Evolutionary conservation across 1,140 invertebrate genomes (phyloP).

Genomic region (Idris sp.): DNA sequence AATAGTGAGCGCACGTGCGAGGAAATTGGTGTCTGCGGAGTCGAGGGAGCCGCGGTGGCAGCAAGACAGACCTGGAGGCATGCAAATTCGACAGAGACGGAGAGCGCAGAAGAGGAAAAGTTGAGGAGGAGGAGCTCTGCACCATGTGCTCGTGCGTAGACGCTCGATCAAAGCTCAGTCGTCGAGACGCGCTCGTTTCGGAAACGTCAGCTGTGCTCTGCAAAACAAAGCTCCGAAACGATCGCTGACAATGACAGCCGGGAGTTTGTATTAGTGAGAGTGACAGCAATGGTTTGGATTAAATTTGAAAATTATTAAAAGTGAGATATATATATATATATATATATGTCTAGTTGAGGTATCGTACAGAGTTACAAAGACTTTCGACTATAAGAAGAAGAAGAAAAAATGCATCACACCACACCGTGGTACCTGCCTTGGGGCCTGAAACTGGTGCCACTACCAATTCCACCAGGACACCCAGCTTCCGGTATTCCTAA

Average conservation of each 20-base stretch:
- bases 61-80: too few relatives aligned
- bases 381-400: too few relatives aligned
- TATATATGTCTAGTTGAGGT: too few relatives aligned
- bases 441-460: conserved; percentile 76
- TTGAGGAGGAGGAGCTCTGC: conserved; percentile 48
- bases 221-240: conserved; percentile 13
- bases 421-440: conserved; percentile 77
- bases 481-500: conserved; percentile 76
- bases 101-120: conserved; percentile 15
- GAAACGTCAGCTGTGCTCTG: conserved; percentile 52
- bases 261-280: conserved; percentile 21
- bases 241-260: conserved; percentile 22
- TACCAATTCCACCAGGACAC: conserved; percentile 75
- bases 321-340: too few relatives aligned
- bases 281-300: not conserved
- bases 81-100: conserved; percentile 1
- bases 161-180: conserved; percentile 73
- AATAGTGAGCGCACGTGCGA: conserved; percentile 1
- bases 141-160: conserved; percentile 75
- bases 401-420: conserved; percentile 74
- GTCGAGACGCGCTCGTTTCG: conserved; percentile 73
- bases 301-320: too few relatives aligned
- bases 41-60: too few relatives aligned
- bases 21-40: too few relatives aligned
- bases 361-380: too few relatives aligned